A percentile compares a stretch with the other conserved stretches of the same genome.
Evolutionary conservation across 2,113 vertebrate genomes (phyloP).

Genomic region (Vidua chalybeata): DNA sequence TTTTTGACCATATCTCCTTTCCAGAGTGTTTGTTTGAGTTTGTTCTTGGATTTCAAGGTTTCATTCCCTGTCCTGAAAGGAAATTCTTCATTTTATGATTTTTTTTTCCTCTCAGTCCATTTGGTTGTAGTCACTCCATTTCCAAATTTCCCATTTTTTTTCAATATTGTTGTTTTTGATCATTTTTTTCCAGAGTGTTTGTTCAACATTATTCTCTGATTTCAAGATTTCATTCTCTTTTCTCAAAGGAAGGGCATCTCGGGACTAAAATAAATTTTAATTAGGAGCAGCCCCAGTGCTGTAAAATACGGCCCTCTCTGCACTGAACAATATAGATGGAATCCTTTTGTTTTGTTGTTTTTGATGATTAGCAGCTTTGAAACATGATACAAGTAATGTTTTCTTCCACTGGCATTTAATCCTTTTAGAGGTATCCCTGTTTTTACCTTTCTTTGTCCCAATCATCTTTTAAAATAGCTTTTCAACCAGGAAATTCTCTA

Average conservation of each 20-base stretch:
- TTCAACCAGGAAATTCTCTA: background rate
- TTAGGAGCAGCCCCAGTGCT: background rate
- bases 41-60: background rate
- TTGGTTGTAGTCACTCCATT: too few species aligned
- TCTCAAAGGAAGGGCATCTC: background rate
- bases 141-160: too few species aligned
- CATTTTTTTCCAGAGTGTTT: too few species aligned
- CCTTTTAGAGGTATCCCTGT: fast-evolving
- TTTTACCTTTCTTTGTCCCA: background rate
- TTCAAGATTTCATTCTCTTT: background rate
- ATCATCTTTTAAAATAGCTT: background rate
- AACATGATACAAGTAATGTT: background rate
- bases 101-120: too few species aligned
- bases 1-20: background rate
- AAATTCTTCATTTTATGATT: too few species aligned
- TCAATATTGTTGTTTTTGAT: too few species aligned
- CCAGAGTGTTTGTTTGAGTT: background rate
- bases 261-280: background rate
- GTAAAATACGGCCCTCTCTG: background rate
- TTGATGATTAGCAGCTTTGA: background rate
- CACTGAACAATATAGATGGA: background rate
- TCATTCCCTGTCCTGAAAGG: background rate
- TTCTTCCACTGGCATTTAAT: background rate
- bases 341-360: background rate
- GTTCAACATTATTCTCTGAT: too few species aligned